A percentile compares a stretch with the other conserved stretches of the same genome.
Conservation (phyloP, 2,888 invertebrate genomes). For the Beris chalybata region DNA sequence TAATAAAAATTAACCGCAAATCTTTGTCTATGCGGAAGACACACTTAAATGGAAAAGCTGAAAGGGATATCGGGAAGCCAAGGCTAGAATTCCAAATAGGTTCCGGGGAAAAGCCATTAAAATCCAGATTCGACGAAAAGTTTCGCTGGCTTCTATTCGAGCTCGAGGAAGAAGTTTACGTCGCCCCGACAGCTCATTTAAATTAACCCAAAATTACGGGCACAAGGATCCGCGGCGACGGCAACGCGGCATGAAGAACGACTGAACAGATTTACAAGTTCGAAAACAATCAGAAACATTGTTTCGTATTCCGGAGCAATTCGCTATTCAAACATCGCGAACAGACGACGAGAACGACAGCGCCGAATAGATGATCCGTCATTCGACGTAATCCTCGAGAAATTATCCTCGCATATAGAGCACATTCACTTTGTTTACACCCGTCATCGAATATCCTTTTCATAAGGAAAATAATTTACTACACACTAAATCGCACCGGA, state of each 20-base stretch:
- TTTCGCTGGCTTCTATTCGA: too few relatives aligned
- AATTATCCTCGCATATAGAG: slow-evolving; percentile 25
- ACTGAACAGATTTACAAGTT: too few relatives aligned
- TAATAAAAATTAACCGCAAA: slow-evolving; percentile 34
- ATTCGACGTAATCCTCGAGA: slow-evolving; percentile 22
- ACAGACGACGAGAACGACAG: background rate
- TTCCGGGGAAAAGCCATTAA: too few relatives aligned
- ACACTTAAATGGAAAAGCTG: slow-evolving; percentile 1
- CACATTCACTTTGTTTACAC: slow-evolving; percentile 21
- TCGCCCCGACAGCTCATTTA: too few relatives aligned
- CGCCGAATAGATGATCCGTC: slow-evolving; percentile 16
- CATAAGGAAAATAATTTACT: background rate
- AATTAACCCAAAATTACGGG: too few relatives aligned
- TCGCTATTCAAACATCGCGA: slow-evolving; percentile 25
- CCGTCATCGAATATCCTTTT: slow-evolving; percentile 1
- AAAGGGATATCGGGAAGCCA: background rate
- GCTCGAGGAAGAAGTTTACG: too few relatives aligned
- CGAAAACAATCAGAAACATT: too few relatives aligned
- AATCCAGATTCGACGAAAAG: too few relatives aligned
- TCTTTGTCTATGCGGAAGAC: slow-evolving; percentile 4
- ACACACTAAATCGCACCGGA: too few relatives aligned
- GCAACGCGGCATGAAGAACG: too few relatives aligned
- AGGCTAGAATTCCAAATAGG: too few relatives aligned
- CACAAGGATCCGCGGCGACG: too few relatives aligned
- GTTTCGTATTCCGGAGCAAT: slow-evolving; percentile 4